Evolutionary conservation across 2,113 vertebrate genomes (phyloP), one percentile per base, ranked within the genome.

Genomic region (Rhineura floridana): DNA sequence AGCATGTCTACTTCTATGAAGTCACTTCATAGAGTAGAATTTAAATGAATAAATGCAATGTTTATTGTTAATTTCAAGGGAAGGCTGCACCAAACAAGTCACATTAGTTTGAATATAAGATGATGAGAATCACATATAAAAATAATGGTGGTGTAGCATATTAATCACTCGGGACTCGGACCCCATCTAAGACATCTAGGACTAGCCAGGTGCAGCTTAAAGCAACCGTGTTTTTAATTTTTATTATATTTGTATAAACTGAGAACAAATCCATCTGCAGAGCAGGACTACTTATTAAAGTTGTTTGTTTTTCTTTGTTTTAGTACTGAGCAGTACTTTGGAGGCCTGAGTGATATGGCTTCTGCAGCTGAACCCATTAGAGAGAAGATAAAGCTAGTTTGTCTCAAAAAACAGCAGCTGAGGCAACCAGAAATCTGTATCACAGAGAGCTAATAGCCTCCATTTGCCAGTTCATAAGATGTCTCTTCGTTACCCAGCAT

Each of bases 321-420:
- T 94, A 99, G 98, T 96, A 98, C 97, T 59, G 99, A 99, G 94
- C 99, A 99, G 89, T 99, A 97, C 94, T 99, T 99, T 73, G 98
- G 99, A 91, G 99, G 97, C 93, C 98, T 98, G 65, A 97, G 98
- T 46, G 99, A 99, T 79, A 98, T 98, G 87, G 98, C 98, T 42
- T 97, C 98, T 69, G 97, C 98, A 65, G 98, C 98, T 25, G 98
- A 99, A 93, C 97, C 96, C 77, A 97, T 99, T 93, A 97, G 98
- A 93, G 99, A 99, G 95, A 98, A 98, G 94, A 98, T 99, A 96
- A 98, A 98, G 95, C 95, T 98, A 93, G 98, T 98, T 94, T 98
- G 98, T 94, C 97, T 98, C 95, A 98, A 98, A 91, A 98, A 98
- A 89, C 97, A 98, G 91, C 98, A 97, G 83, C 96, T 98, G 72